Base-by-base conservation (phyloP, 2,888 invertebrate genomes). In the Plagiodera versicolora region DNA sequence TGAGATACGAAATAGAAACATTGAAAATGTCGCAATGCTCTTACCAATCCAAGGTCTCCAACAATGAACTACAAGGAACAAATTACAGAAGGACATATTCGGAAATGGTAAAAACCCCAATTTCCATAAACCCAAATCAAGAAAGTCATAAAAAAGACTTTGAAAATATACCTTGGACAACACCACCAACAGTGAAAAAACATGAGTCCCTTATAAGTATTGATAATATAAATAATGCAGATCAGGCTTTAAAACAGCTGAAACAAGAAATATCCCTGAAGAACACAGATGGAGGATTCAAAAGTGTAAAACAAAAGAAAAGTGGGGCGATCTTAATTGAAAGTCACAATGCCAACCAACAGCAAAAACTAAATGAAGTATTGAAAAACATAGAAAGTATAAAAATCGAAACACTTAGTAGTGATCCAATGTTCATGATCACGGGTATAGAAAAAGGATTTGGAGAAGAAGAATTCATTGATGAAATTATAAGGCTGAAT, bases 361-460 rank as follows among this genome's bases (percentile, higher is more conserved):
- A 46, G 3, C 11, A 46, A 18, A 46, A 46, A 18, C n/a, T 18
- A 18, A 46, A 46, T 2, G n/a, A 1, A 18, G 9, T 19, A 46
- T 18, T 18, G n/a, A 10, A 18, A 46, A 18, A 46, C 18, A 46
- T 6, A 8, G 39, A 39, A 4, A 14, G 14, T n/a, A 18, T 18
- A 46, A 18, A 11, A 18, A 20, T 2, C 1, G 20, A 46, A 18
- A 1, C 46, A 1, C 9, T 11, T 2, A 46, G 46, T 16, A 46
- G 2, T 18, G 10, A 46, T 46, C 46, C 19, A 46, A 46, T 46
- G 46, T 18, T 46, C 19, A 46, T 18, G 18, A 46, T 46, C 11
- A 46, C 46, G 18, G 46, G 46, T 1, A 53, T 53, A 53, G 20
- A 53, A 2, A 53, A 53, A 17, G 32, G 16, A 1, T 16, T 48